These are phyloP conservation scores for Crepidodera aurea DNA, from an alignment of 2,888 invertebrate genomes.

Conservation along the genomic window DNA sequence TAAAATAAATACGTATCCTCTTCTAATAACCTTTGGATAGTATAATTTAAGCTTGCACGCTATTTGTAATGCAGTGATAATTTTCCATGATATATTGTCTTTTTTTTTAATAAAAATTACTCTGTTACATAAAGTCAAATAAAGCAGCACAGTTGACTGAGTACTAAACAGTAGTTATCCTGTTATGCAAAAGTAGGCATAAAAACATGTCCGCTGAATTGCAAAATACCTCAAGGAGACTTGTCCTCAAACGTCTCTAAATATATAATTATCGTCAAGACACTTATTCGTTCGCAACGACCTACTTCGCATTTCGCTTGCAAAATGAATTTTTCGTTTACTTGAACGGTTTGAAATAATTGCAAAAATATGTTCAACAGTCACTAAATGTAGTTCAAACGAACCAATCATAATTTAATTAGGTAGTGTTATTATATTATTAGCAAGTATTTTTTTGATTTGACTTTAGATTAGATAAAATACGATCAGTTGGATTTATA, in stretches of 20 bases:
- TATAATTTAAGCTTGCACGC: background rate
- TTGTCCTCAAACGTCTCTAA: constrained; percentile 7
- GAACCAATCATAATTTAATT: too few relatives aligned
- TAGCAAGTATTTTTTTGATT: too few relatives aligned
- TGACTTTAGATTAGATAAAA: too few relatives aligned
- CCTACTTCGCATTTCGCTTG: constrained; percentile 5
- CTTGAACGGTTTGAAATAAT: too few relatives aligned
- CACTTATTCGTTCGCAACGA: constrained; percentile 5
- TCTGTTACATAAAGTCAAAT: constrained; percentile 4
- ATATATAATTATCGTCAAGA: constrained; percentile 15
- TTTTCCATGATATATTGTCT: background rate
- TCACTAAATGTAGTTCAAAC: too few relatives aligned
- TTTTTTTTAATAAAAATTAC: background rate
- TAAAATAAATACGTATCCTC: too few relatives aligned
- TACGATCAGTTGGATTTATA: too few relatives aligned
- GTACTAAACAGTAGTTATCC: constrained; percentile 17
- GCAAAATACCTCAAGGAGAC: constrained; percentile 15
- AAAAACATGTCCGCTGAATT: constrained; percentile 5
- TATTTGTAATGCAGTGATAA: background rate
- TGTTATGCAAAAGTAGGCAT: constrained; percentile 22
- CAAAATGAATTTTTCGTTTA: too few relatives aligned
- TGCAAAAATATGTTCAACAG: too few relatives aligned
- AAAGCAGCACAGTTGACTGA: constrained; percentile 15
- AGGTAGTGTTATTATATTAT: too few relatives aligned
- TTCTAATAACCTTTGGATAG: too few relatives aligned